Conservation (phyloP, 2,797 vertebrate genomes). For the Phaenicophaeus curvirostris region DNA sequence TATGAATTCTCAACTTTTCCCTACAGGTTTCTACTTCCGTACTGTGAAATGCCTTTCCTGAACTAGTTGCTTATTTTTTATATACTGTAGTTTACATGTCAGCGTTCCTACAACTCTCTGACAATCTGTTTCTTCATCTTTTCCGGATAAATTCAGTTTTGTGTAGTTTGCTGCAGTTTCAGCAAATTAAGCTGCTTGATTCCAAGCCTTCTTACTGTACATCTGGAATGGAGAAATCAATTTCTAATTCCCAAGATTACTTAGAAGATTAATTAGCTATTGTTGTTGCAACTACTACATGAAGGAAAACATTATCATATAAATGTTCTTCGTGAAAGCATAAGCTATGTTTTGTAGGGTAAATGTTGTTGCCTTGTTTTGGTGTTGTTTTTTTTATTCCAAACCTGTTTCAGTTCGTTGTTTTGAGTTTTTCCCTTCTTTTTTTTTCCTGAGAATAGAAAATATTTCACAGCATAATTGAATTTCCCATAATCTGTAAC, state of each 20-base stretch:
- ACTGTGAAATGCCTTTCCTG: neutral
- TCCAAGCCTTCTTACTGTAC: neutral
- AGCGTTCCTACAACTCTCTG: neutral
- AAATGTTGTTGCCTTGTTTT: neutral
- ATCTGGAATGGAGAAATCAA: neutral
- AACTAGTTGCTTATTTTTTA: neutral
- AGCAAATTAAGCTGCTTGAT: neutral
- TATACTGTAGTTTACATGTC: neutral
- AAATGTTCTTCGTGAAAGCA: neutral
- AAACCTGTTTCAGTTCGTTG: neutral
- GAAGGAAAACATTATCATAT: neutral
- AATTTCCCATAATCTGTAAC: slow-evolving; percentile 1
- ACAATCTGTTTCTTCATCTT: neutral
- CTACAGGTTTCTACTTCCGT: neutral
- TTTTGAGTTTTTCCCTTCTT: neutral
- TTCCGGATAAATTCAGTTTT: neutral
- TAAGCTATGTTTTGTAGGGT: neutral
- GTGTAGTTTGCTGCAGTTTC: neutral
- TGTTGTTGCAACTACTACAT: neutral
- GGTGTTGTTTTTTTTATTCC: too few relatives aligned
- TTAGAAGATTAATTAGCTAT: neutral
- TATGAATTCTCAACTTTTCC: neutral
- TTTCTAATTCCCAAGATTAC: neutral
- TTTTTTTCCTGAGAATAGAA: neutral
- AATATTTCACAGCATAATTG: neutral